phyloP scores from a whole-genome alignment of 53 echinoderm and acorn worm species.

The Zoroaster sp. region DNA sequence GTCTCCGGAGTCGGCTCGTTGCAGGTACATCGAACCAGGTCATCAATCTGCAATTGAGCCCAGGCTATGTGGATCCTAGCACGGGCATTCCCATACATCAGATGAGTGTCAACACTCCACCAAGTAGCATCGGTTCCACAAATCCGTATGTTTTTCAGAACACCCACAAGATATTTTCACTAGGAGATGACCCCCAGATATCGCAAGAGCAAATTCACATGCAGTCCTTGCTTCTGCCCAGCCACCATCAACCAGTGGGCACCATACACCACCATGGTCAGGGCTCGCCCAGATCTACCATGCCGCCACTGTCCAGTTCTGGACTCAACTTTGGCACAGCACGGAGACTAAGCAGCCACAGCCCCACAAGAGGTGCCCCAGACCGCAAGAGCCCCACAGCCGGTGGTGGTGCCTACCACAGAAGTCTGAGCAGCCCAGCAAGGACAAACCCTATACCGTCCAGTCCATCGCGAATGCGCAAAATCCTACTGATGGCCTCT shows the following conservation, averaged over 20 bases:
- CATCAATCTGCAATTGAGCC: constrained; percentile 37
- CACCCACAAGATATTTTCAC: constrained; percentile 41
- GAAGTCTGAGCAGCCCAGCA: constrained; percentile 70
- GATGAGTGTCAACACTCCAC: constrained; percentile 41
- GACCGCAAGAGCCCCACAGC: constrained; percentile 50
- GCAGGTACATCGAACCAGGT: constrained; percentile 34
- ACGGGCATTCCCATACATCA: constrained; percentile 31
- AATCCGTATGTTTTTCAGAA: constrained; percentile 63
- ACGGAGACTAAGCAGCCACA: constrained; percentile 56
- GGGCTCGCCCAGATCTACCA: constrained; percentile 57
- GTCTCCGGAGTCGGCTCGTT: constrained; percentile 32
- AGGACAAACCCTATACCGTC: constrained; percentile 94
- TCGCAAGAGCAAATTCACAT: constrained; percentile 60
- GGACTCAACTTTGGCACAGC: constrained; percentile 26
- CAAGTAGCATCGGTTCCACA: constrained; percentile 20
- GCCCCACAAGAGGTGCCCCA: constrained; percentile 53
- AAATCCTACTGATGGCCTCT: constrained; percentile 66
- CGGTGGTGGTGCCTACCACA: constrained; percentile 43
- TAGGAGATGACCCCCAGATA: constrained; percentile 53
- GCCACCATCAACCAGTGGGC: constrained; percentile 64
- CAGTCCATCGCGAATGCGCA: constrained; percentile 79
- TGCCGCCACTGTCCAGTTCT: constrained; percentile 49
- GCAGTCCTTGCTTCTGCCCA: constrained; percentile 61
- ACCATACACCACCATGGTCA: constrained; percentile 69
- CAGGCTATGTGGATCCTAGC: constrained; percentile 47